Evolutionary conservation across 2,113 vertebrate species (phyloP).

Genomic region (Datnioides undecimradiatus): DNA sequence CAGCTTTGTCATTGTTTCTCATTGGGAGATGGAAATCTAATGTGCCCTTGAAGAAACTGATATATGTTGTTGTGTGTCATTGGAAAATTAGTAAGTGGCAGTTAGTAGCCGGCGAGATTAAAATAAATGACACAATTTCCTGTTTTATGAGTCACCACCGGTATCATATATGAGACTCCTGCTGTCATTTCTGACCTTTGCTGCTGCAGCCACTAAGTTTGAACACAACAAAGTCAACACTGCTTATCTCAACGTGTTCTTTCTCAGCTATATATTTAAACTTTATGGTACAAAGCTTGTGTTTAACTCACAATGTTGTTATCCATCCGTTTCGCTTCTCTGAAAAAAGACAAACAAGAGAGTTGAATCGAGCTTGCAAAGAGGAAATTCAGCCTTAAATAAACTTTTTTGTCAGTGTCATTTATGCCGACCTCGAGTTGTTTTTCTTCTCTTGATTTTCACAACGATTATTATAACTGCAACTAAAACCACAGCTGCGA

Average conservation of each 20-base stretch:
- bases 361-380: not conserved
- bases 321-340: not conserved
- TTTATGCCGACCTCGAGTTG: not conserved
- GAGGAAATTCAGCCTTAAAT: not conserved
- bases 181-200: not conserved
- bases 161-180: too few species aligned
- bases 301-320: slow-evolving; percentile 6
- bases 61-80: too few species aligned
- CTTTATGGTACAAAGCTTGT: not conserved
- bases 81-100: too few species aligned
- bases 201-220: too few species aligned
- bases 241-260: not conserved
- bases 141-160: too few species aligned
- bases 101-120: too few species aligned
- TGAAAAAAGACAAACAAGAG: not conserved
- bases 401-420: not conserved
- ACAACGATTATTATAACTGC: not conserved
- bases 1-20: too few species aligned
- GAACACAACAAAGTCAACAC: too few species aligned
- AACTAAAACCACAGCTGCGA: not conserved
- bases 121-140: too few species aligned
- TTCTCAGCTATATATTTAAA: not conserved
- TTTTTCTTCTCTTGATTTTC: slow-evolving; percentile 10
- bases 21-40: too few species aligned
- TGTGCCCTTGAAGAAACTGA: too few species aligned